Percentiles rank a stretch among this genome's conserved stretches.
phyloP scores from a whole-genome alignment of 2,113 vertebrate genomes.

The Siphamia tubifer region DNA sequence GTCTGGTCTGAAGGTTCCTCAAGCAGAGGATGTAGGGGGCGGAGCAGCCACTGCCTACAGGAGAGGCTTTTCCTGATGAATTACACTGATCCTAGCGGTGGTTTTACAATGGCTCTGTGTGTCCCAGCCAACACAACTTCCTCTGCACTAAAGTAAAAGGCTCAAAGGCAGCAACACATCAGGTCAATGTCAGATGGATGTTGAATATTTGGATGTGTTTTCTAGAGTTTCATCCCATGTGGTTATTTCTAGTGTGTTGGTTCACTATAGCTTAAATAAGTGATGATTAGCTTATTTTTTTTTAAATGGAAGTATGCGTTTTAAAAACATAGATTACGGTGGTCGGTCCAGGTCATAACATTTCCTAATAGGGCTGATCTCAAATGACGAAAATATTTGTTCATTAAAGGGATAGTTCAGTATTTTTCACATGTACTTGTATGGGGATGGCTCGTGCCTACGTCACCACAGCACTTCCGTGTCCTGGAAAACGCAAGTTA shows the following conservation, averaged over 20 bases:
- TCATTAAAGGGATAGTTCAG: too few relatives aligned
- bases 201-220: neutral
- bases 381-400: too few relatives aligned
- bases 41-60: conserved; percentile 41
- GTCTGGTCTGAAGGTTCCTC: conserved; percentile 4
- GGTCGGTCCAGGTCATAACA: too few relatives aligned
- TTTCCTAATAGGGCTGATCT: too few relatives aligned
- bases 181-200: neutral
- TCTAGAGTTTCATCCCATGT: neutral
- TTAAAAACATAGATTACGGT: too few relatives aligned
- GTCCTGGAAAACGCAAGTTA: too few relatives aligned
- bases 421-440: too few relatives aligned
- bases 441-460: too few relatives aligned
- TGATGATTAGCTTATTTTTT: too few relatives aligned
- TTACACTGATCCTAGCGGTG: conserved; percentile 32
- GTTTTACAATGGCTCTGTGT: conserved; percentile 61
- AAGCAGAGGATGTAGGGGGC: conserved; percentile 66
- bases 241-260: neutral
- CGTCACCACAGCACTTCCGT: too few relatives aligned
- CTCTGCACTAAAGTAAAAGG: conserved; percentile 30
- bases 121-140: conserved; percentile 44
- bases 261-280: neutral
- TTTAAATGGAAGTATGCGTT: too few relatives aligned
- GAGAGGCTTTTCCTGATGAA: conserved; percentile 42
- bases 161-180: conserved; percentile 8